Conservation (phyloP, 2,113 vertebrate species). For the Perognathus longimembris region DNA sequence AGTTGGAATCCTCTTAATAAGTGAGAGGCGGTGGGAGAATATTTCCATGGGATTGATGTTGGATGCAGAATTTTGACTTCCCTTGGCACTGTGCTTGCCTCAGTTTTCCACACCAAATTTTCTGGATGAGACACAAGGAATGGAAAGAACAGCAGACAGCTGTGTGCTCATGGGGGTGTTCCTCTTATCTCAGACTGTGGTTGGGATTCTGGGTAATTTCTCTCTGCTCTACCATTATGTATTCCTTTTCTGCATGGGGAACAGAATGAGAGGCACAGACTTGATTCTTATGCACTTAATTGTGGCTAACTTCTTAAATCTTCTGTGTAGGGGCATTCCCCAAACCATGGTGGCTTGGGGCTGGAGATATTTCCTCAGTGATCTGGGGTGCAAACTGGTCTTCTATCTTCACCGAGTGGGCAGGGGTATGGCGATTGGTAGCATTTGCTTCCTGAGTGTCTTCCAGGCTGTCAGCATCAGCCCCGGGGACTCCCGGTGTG, state of each 20-base stretch:
- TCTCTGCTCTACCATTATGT: not conserved
- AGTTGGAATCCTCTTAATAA: too few species aligned
- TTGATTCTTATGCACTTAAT: not conserved
- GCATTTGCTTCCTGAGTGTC: not conserved
- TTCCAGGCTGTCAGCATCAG: not conserved
- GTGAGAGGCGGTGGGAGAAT: too few species aligned
- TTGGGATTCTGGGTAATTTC: not conserved
- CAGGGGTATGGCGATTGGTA: not conserved
- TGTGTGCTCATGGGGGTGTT: not conserved
- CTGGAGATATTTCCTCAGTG: not conserved
- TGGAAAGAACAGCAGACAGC: not conserved
- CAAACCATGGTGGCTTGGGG: not conserved
- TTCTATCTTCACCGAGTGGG: not conserved
- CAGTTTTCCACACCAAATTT: too few species aligned
- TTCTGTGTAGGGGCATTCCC: not conserved
- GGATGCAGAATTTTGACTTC: too few species aligned
- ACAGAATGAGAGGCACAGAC: not conserved
- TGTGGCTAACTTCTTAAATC: not conserved
- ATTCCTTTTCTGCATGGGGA: not conserved
- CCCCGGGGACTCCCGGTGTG: not conserved
- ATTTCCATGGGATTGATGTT: too few species aligned
- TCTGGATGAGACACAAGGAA: not conserved
- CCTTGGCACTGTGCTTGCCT: too few species aligned
- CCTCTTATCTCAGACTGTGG: not conserved
- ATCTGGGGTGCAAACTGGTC: not conserved